A percentile compares a stretch with the other conserved stretches of the same genome.
phyloP scores from a whole-genome alignment of 2,113 vertebrate species.

The Trochalopteron elliotii region DNA sequence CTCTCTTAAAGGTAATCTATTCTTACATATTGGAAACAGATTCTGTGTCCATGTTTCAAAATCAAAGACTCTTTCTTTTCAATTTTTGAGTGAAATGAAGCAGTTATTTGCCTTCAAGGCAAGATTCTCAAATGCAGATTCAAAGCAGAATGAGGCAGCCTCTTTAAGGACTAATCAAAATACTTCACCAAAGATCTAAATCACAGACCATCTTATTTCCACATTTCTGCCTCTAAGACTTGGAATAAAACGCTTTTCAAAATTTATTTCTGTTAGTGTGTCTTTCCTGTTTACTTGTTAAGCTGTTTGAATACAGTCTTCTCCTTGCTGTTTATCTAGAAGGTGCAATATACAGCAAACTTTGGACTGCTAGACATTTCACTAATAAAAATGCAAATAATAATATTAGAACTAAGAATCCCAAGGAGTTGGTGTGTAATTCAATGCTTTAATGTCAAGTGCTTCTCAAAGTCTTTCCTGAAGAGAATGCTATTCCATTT shows the following conservation, averaged over 20 bases:
- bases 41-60: not conserved
- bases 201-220: not conserved
- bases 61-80: not conserved
- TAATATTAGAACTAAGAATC: not conserved
- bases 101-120: not conserved
- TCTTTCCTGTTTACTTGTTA: not conserved
- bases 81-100: not conserved
- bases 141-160: not conserved
- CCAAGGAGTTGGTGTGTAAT: not conserved
- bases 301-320: not conserved
- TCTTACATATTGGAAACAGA: not conserved
- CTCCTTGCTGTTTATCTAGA: not conserved
- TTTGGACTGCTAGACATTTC: not conserved
- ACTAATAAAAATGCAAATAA: conserved; percentile 35
- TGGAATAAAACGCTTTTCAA: not conserved
- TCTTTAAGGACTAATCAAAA: not conserved
- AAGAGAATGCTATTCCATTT: not conserved
- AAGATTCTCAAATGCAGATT: not conserved
- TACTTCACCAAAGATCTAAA: not conserved
- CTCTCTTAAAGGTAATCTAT: not conserved
- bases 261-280: not conserved
- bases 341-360: not conserved
- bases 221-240: not conserved
- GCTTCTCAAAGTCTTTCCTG: not conserved
- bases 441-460: not conserved